These are phyloP conservation scores for Erebia epiphron DNA, from an alignment of 2,888 invertebrate genomes.

Conservation along the genomic window DNA sequence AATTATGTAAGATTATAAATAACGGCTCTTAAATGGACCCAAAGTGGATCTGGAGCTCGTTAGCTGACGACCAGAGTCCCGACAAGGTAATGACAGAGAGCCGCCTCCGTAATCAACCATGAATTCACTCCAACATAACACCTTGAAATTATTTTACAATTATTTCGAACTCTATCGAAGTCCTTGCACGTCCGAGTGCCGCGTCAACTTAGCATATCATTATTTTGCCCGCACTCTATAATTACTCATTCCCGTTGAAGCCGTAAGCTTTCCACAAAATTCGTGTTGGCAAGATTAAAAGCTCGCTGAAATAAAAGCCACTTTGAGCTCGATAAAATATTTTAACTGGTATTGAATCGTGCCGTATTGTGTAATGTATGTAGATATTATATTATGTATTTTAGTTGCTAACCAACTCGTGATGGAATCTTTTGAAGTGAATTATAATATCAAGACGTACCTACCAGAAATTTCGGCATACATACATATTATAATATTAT, in stretches of 20 bases:
- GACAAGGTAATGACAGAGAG: slow-evolving; percentile 72
- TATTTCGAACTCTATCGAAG: slow-evolving; percentile 69
- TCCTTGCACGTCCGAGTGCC: slow-evolving; percentile 60
- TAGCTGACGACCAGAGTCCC: slow-evolving; percentile 51
- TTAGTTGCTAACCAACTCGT: neutral
- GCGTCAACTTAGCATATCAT: slow-evolving; percentile 70
- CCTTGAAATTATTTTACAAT: slow-evolving; percentile 69
- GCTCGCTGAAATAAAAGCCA: slow-evolving; percentile 21
- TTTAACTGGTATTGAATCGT: neutral
- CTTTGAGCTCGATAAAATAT: slow-evolving; percentile 12
- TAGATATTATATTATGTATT: neutral
- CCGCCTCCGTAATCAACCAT: slow-evolving; percentile 70
- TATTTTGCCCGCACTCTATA: slow-evolving; percentile 61
- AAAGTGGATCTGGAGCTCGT: slow-evolving; percentile 54
- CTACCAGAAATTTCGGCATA: no score
- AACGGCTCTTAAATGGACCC: slow-evolving; percentile 40
- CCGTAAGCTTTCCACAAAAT: slow-evolving; percentile 29
- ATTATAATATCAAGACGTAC: no score
- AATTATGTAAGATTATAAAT: slow-evolving; percentile 16
- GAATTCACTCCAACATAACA: slow-evolving; percentile 74
- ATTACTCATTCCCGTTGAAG: slow-evolving; percentile 63
- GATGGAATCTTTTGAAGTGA: neutral
- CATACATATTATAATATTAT: no score
- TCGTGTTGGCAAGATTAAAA: slow-evolving; percentile 23
- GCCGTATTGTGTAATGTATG: no score